Base-by-base conservation (phyloP, 2,888 invertebrate species). In the Synergus itoensis region DNA sequence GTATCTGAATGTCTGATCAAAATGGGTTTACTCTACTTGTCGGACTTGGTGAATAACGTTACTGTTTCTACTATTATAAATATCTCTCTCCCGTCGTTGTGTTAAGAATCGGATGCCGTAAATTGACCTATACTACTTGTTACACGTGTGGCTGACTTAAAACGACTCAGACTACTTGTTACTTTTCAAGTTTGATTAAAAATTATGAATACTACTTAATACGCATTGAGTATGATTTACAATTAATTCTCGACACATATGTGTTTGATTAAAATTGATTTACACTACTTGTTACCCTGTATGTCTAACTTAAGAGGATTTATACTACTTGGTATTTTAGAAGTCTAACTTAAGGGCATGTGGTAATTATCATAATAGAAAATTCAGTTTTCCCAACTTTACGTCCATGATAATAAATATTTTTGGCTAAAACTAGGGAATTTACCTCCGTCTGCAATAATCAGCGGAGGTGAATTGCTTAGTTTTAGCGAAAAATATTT, bases 21-120 rank as follows among this genome's bases (percentile, higher is more conserved):
- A 79, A 16, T 62, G 48, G 79, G 28, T 43, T 79, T 60, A 63
- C 78, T 83, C 81, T 73, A 84, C 84, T 84, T 67, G 43, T 16
- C 57, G 11, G 12, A 28, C 16, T 57, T n/a, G n/a, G 0, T 7
- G 45, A 18, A 57, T 18, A 18, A 57, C 8, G 8, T 57, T 57
- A 8, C 18, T 18, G 5, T n/a, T 57, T 1, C 57, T 18, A 36
- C 36, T 36, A 36, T 36, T 36, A 5, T 36, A 36, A 36, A 36
- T 36, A 36, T 3, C 36, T 36, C 36, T 36, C 28, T 28, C 36
- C 4, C 36, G 36, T 36, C 36, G 4, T 4, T 36, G 36, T 36
- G 36, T 36, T 4, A 36, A 36, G 1, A 2, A n/a, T n/a, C n/a
- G n/a, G 1, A 4, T 53, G 53, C 16, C n/a, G 5, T n/a, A n/a